Percentiles rank a stretch among this genome's conserved stretches.
phyloP scores from a whole-genome alignment of 1,140 invertebrate species.

The Argopecten irradians region DNA sequence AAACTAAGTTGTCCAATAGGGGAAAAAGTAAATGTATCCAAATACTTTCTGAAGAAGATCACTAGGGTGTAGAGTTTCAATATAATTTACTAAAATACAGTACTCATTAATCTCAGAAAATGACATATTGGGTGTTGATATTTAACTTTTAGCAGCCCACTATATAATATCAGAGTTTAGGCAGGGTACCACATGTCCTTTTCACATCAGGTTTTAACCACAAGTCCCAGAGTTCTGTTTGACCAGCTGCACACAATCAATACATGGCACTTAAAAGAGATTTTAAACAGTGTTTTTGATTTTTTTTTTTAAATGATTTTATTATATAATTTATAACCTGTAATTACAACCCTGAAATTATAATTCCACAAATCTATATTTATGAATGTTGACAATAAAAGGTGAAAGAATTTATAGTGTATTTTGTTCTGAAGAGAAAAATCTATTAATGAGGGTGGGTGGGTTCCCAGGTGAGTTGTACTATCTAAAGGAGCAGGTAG shows the following conservation, averaged over 20 bases:
- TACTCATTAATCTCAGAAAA: too few relatives aligned
- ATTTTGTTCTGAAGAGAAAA: not conserved
- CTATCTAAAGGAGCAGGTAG: not conserved
- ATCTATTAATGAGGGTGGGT: not conserved
- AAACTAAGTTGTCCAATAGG: too few relatives aligned
- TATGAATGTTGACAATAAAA: not conserved
- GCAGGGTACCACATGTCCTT: not conserved
- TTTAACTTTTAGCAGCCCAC: not conserved
- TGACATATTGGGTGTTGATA: too few relatives aligned
- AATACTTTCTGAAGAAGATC: too few relatives aligned
- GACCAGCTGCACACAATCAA: not conserved
- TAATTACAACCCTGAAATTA: not conserved
- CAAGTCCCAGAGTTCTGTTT: not conserved
- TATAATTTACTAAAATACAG: too few relatives aligned
- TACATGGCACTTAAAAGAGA: not conserved
- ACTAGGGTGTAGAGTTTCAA: too few relatives aligned
- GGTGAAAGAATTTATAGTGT: not conserved
- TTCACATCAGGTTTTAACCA: not conserved
- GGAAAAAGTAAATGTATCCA: too few relatives aligned
- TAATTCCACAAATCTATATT: not conserved
- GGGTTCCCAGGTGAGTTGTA: not conserved
- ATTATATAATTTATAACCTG: not conserved
- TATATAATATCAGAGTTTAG: not conserved
- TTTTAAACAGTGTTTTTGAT: not conserved
- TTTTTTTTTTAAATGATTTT: not conserved